These are phyloP conservation scores for Indicator indicator DNA, from an alignment of 2,113 vertebrate genomes.

Conservation along the genomic window DNA sequence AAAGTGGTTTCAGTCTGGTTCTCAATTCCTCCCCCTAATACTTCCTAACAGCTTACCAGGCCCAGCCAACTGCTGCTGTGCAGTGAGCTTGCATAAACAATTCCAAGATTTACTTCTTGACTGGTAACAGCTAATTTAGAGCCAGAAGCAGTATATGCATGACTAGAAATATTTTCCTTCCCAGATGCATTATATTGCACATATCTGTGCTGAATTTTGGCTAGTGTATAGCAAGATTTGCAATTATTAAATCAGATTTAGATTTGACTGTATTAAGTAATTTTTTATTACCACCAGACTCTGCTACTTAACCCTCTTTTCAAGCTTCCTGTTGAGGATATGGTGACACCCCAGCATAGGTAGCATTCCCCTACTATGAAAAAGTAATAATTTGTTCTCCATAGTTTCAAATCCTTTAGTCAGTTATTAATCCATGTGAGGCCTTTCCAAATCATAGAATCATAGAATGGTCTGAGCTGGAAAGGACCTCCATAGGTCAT, in stretches of 20 bases:
- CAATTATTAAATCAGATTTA: neutral
- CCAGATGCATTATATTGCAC: neutral
- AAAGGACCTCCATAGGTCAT: too few species aligned
- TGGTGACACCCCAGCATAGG: neutral
- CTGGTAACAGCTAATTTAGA: neutral
- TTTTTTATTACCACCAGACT: neutral
- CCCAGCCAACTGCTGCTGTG: neutral
- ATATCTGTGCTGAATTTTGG: neutral
- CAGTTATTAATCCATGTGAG: neutral
- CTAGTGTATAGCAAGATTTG: neutral
- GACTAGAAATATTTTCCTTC: neutral
- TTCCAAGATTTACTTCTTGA: slow-evolving; percentile 15
- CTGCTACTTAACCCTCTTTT: neutral
- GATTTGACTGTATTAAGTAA: neutral
- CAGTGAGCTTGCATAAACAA: neutral
- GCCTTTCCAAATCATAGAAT: neutral
- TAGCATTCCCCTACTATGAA: neutral
- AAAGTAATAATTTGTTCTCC: neutral
- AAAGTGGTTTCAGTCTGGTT: neutral
- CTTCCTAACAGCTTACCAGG: neutral
- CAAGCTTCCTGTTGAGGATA: neutral
- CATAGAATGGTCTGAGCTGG: too few species aligned
- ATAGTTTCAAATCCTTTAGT: neutral
- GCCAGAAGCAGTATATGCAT: neutral
- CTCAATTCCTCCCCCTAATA: neutral